A percentile compares a stretch with the other conserved stretches of the same genome.
phyloP scores from a whole-genome alignment of 2,113 vertebrate genomes.

The Peucedramus taeniatus region DNA sequence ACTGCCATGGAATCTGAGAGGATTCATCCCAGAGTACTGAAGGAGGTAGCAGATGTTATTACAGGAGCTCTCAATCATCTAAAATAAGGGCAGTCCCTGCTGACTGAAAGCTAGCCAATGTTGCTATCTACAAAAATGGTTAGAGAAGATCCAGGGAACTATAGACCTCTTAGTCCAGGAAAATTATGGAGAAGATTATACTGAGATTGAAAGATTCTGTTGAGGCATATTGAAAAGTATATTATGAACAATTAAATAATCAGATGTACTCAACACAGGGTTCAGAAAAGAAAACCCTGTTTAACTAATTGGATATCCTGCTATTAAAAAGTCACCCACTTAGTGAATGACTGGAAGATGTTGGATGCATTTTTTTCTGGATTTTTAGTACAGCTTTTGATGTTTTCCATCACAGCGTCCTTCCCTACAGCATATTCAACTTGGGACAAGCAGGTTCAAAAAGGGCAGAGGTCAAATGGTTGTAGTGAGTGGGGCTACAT shows the following conservation, averaged over 20 bases:
- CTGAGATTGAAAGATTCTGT: neutral
- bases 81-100: neutral
- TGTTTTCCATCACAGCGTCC: neutral
- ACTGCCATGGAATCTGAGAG: too few species aligned
- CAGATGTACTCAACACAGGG: neutral
- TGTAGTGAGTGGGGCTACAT: neutral
- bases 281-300: neutral
- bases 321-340: neutral
- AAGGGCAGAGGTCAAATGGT: neutral
- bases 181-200: neutral
- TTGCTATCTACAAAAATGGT: neutral
- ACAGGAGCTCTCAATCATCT: neutral
- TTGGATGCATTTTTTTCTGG: neutral
- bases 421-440: neutral
- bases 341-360: fast-evolving
- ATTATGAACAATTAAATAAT: neutral
- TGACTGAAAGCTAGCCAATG: neutral
- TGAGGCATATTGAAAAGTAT: neutral
- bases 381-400: neutral
- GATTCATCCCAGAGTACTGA: neutral
- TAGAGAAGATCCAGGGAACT: neutral
- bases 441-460: neutral
- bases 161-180: too few species aligned
- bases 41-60: neutral
- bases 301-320: neutral